A percentile compares a stretch with the other conserved stretches of the same genome.
phyloP scores from a whole-genome alignment of 2,888 invertebrate species.

The Chaitophorus viminalis region DNA sequence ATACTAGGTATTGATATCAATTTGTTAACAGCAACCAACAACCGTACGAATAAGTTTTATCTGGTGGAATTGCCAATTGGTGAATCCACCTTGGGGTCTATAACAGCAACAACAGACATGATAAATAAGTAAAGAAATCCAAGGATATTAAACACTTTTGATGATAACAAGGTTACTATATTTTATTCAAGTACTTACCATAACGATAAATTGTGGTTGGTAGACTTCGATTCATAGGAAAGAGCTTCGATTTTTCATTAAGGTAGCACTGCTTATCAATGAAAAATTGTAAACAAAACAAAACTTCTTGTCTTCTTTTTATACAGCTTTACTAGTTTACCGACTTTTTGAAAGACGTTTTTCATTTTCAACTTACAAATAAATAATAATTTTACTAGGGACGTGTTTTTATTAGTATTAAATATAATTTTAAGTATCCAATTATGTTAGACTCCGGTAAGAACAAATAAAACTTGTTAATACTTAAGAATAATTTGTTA shows the following conservation, averaged over 20 bases:
- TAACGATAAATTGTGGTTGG: constrained; percentile 7
- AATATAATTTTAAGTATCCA: neutral
- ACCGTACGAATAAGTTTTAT: too few relatives aligned
- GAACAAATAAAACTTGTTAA: too few relatives aligned
- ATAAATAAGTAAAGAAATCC: too few relatives aligned
- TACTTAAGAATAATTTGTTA: neutral
- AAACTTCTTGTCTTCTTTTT: constrained; percentile 49
- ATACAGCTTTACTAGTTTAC: constrained; percentile 37
- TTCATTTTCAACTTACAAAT: constrained; percentile 8
- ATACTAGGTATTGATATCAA: too few relatives aligned
- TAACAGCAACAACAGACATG: too few relatives aligned
- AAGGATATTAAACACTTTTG: neutral
- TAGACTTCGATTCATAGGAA: too few relatives aligned
- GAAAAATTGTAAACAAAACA: constrained; percentile 61
- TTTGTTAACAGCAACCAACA: too few relatives aligned
- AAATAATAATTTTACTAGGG: neutral
- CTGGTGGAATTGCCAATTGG: too few relatives aligned
- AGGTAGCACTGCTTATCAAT: constrained; percentile 60
- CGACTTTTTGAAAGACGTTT: constrained; percentile 58
- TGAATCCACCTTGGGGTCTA: too few relatives aligned
- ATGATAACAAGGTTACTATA: neutral
- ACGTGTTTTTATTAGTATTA: constrained; percentile 1
- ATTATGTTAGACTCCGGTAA: constrained; percentile 43
- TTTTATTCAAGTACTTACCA: neutral
- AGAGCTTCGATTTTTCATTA: constrained; percentile 47